These are phyloP conservation scores for Rhagoletis pomonella DNA, from an alignment of 1,140 invertebrate genomes.

Conservation along the genomic window DNA sequence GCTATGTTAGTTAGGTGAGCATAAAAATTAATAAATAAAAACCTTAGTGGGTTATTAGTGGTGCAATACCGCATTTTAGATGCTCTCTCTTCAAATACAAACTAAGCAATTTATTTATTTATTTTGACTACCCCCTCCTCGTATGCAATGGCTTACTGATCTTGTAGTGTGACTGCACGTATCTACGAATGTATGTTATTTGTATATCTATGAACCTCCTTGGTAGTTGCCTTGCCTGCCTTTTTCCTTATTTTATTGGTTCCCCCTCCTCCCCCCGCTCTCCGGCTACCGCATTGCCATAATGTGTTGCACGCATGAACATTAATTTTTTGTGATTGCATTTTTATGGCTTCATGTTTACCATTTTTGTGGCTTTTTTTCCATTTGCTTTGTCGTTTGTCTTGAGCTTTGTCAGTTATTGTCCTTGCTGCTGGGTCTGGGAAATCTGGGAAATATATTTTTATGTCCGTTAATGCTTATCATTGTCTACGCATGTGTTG, in stretches of 20 bases:
- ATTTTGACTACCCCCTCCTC: too few species aligned
- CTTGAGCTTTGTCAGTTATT: background rate
- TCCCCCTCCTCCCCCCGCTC: background rate
- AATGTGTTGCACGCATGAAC: slow-evolving; percentile 1
- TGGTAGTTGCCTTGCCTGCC: too few species aligned
- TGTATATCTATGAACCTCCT: too few species aligned
- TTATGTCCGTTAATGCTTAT: background rate
- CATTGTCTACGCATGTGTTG: background rate
- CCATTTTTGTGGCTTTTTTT: slow-evolving; percentile 63
- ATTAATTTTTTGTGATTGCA: slow-evolving; percentile 70
- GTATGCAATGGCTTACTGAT: too few species aligned
- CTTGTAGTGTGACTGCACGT: too few species aligned
- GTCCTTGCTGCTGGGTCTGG: background rate
- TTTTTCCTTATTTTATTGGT: too few species aligned
- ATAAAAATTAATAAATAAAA: background rate
- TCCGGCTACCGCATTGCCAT: slow-evolving; percentile 42
- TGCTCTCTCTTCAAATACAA: background rate
- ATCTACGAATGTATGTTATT: too few species aligned
- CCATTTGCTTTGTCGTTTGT: background rate
- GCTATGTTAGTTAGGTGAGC: background rate
- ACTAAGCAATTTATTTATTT: background rate
- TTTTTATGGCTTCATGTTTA: slow-evolving; percentile 72
- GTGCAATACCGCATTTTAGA: background rate
- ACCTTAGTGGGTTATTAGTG: background rate
- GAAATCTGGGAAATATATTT: too few species aligned